phyloP scores from a whole-genome alignment of 2,888 invertebrate genomes.

The Calliopum simillimum region DNA sequence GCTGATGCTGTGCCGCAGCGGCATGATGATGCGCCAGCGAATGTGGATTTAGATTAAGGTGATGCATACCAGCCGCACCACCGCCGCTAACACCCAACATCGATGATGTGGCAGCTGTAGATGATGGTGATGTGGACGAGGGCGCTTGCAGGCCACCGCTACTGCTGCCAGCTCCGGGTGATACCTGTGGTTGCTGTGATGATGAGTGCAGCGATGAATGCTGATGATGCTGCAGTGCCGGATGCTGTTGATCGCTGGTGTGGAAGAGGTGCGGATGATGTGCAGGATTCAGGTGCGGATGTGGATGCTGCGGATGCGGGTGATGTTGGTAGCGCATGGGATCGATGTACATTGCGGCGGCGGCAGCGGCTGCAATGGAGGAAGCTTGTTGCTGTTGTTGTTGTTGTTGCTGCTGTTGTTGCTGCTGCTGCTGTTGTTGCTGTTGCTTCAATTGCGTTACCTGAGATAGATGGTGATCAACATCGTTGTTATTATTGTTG shows the following conservation, averaged over 20 bases:
- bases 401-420: conserved; percentile 51
- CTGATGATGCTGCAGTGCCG: conserved; percentile 58
- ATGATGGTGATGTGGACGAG: conserved; percentile 51
- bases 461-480: conserved; percentile 58
- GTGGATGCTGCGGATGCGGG: conserved; percentile 62
- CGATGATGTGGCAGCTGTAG: conserved; percentile 60
- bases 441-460: conserved; percentile 52
- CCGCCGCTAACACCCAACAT: conserved; percentile 56
- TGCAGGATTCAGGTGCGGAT: conserved; percentile 66
- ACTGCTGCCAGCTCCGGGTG: conserved; percentile 60
- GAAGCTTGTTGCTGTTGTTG: conserved; percentile 59
- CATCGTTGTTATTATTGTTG: conserved; percentile 54
- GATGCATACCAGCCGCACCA: conserved; percentile 58
- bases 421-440: conserved; percentile 46
- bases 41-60: conserved; percentile 65
- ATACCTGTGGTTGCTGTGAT: conserved; percentile 50
- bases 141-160: conserved; percentile 62
- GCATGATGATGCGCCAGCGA: conserved; percentile 57
- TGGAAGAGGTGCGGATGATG: conserved; percentile 66
- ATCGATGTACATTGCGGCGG: conserved; percentile 68
- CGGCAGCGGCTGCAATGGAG: conserved; percentile 67
- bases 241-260: conserved; percentile 61
- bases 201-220: conserved; percentile 28
- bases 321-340: conserved; percentile 67
- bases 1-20: conserved; percentile 65